phyloP scores from a whole-genome alignment of 2,797 vertebrate species.

The Neopelma chrysocephalum region DNA sequence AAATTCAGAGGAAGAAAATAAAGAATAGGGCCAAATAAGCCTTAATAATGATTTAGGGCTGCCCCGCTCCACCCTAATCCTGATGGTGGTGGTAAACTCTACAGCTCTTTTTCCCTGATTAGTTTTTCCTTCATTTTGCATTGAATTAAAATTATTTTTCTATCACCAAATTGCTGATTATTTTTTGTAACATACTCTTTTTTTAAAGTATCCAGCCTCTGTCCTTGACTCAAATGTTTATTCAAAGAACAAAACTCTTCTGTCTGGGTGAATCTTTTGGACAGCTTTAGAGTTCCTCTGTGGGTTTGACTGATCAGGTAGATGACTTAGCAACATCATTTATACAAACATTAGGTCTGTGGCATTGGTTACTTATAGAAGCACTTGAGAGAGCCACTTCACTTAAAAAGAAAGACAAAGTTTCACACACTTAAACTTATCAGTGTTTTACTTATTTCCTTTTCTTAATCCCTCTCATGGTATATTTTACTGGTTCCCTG shows the following conservation, averaged over 20 bases:
- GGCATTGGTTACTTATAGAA: neutral
- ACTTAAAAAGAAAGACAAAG: neutral
- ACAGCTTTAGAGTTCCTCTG: neutral
- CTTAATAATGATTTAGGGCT: neutral
- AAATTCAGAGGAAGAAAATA: neutral
- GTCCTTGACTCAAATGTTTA: neutral
- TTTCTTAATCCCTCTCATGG: neutral
- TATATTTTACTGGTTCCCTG: neutral
- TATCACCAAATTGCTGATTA: neutral
- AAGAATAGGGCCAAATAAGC: neutral
- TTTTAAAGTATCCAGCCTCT: neutral
- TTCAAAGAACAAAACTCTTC: neutral
- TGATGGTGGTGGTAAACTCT: neutral
- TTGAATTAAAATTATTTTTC: neutral
- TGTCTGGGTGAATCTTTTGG: neutral
- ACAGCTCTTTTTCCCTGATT: neutral
- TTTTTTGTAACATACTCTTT: neutral
- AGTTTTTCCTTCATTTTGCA: neutral
- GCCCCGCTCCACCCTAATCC: rapidly evolving
- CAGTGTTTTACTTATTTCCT: neutral
- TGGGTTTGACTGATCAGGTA: neutral
- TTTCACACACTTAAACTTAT: neutral
- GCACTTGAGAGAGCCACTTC: neutral
- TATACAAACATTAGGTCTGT: neutral
- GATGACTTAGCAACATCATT: neutral